Conservation (phyloP, 2,113 vertebrate genomes). For the Pitta sordida region DNA sequence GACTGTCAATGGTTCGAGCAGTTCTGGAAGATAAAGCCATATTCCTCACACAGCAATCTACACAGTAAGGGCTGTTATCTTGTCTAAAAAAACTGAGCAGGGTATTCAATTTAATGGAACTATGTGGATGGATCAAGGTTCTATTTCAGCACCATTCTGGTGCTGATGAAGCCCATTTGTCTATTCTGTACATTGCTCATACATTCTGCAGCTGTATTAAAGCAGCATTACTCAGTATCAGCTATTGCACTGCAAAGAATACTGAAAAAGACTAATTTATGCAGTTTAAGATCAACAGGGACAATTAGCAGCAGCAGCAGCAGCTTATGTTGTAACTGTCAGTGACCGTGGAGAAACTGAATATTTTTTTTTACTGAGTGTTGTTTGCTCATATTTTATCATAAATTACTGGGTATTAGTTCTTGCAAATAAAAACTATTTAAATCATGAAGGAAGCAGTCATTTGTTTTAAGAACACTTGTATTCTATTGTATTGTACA, state of each 20-base stretch:
- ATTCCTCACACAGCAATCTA: background rate
- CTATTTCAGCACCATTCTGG: background rate
- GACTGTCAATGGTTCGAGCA: constrained; percentile 91
- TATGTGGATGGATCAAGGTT: background rate
- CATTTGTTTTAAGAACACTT: background rate
- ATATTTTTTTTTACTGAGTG: background rate
- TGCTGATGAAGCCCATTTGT: background rate
- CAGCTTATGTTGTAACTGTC: background rate
- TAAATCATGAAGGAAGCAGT: background rate
- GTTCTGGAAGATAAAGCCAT: constrained; percentile 74
- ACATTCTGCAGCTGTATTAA: background rate
- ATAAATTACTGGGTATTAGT: background rate
- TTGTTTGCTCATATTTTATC: background rate
- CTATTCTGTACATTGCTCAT: background rate
- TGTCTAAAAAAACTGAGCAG: background rate
- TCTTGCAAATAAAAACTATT: background rate
- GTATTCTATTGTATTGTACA: background rate
- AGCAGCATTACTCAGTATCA: background rate
- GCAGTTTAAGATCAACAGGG: background rate
- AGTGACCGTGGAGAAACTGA: background rate
- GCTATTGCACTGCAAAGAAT: background rate
- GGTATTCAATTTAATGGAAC: background rate
- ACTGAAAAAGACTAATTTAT: background rate
- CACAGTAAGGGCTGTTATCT: background rate
- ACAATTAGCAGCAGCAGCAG: background rate